A percentile compares a stretch with the other conserved stretches of the same genome.
Conservation (phyloP, 2,797 vertebrate genomes). For the Cynopterus sphinx region DNA sequence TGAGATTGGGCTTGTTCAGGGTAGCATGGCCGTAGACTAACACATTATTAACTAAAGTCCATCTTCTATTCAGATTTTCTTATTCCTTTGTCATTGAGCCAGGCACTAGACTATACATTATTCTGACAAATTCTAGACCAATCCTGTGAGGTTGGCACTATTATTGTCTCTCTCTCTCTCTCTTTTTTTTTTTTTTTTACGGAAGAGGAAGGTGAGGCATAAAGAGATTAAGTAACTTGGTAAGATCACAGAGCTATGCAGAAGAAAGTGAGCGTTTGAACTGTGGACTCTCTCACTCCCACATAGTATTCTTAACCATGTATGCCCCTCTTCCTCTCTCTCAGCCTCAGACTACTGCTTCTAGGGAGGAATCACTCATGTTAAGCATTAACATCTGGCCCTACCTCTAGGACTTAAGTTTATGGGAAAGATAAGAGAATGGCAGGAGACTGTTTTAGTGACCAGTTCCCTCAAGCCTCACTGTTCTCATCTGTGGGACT, state of each 20-base stretch:
- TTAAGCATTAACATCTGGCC: not conserved
- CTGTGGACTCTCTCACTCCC: not conserved
- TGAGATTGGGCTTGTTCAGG: too few relatives aligned
- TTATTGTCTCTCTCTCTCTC: not conserved
- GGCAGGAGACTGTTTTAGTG: not conserved
- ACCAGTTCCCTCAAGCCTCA: not conserved
- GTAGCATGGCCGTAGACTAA: not conserved
- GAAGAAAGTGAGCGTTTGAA: not conserved
- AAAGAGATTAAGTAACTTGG: not conserved
- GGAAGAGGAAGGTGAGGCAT: not conserved
- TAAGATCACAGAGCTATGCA: not conserved
- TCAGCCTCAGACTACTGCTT: not conserved
- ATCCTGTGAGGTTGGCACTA: not conserved
- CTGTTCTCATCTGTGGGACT: slow-evolving; percentile 45
- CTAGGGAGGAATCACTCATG: not conserved
- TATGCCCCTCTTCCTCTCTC: not conserved
- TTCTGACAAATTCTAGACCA: not conserved
- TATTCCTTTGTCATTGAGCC: not conserved
- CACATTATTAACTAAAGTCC: not conserved
- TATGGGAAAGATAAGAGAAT: slow-evolving; percentile 40
- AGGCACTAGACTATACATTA: not conserved
- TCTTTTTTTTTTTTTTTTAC: not conserved
- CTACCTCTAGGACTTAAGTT: not conserved
- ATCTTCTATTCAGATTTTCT: slow-evolving; percentile 18
- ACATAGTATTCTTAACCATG: not conserved